Base-by-base conservation (phyloP, 2,797 vertebrate species). In the Melanotaenia trifasciata region DNA sequence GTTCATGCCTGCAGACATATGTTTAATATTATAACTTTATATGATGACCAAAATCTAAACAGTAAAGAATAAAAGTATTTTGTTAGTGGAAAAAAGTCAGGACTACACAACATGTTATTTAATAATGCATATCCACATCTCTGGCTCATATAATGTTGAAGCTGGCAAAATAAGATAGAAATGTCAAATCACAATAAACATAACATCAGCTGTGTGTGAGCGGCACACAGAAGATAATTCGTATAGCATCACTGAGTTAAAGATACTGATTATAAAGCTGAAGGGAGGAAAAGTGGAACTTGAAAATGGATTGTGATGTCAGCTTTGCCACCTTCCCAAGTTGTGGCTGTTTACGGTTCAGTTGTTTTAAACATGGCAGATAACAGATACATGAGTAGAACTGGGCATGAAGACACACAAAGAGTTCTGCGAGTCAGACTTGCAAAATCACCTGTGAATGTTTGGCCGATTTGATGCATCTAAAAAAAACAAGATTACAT, bases 1-100 rank as follows among this genome's bases (percentile, higher is more conserved):
- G 12, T 62, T 80, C 64, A 84, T 86, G 80, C 79, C 77, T 80
- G 62, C 82, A 87, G 88, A 83, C 81, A 86, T 80, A 74, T 81
- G 65, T 80, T 85, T 75, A 66, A 78, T 78, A 76, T 79, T 74
- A 60, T 3, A 47, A 47, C 45, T 47, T 47, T n/a, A 47, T 47
- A 47, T 47, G 18, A 47, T 20, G 20, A 47, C 45, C 45, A 47
- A 74, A 81, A 13, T 71, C 38, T 24, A 53, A 76, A 30, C 56
- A 50, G 45, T 26, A 43, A 60, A 13, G 18, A 79, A 76, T 73
- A 50, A 73, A 78, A 85, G 20, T 20, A 64, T 38, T 61, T 38
- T 84, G 68, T 89, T 86, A 85, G 77, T 76, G 61, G 71, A 80
- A 85, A 84, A 67, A 7, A 72, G 71, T 79, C 69, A n/a, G 61